Percentiles rank a stretch among this genome's conserved stretches.
These are phyloP conservation scores for Hypanus sabinus DNA, from an alignment of 2,113 vertebrate genomes.

Conservation along the genomic window DNA sequence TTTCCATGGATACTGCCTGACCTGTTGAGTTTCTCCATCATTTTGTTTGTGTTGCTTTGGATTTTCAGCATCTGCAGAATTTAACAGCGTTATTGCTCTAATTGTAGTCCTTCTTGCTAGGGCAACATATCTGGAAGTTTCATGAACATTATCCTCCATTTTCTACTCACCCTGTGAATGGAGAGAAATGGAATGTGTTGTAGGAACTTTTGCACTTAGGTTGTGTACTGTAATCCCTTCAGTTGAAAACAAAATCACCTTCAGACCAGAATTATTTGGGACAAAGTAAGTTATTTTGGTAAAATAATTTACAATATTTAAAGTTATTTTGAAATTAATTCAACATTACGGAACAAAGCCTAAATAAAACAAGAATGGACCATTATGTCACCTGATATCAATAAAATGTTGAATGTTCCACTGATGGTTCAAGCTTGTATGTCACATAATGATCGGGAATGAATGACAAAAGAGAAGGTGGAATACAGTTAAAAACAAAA, in stretches of 20 bases:
- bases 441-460: not conserved
- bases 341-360: not conserved
- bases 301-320: not conserved
- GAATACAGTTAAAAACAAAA: constrained; percentile 18
- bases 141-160: not conserved
- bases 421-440: not conserved
- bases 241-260: not conserved
- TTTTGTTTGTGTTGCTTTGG: too few relatives aligned
- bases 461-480: constrained; percentile 25
- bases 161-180: not conserved
- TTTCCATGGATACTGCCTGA: too few relatives aligned
- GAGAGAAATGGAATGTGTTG: not conserved
- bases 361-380: not conserved
- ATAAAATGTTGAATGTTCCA: constrained; percentile 14
- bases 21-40: too few relatives aligned
- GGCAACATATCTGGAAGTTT: not conserved
- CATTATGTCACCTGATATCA: constrained; percentile 2
- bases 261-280: not conserved
- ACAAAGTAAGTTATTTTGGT: not conserved
- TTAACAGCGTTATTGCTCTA: not conserved
- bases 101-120: not conserved
- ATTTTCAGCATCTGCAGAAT: too few relatives aligned
- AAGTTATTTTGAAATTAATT: constrained; percentile 7
- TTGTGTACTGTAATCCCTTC: not conserved
- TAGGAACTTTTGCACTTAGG: not conserved